These are phyloP conservation scores for Synodontis membranacea DNA, from an alignment of 2,113 vertebrate genomes.

Conservation along the genomic window DNA sequence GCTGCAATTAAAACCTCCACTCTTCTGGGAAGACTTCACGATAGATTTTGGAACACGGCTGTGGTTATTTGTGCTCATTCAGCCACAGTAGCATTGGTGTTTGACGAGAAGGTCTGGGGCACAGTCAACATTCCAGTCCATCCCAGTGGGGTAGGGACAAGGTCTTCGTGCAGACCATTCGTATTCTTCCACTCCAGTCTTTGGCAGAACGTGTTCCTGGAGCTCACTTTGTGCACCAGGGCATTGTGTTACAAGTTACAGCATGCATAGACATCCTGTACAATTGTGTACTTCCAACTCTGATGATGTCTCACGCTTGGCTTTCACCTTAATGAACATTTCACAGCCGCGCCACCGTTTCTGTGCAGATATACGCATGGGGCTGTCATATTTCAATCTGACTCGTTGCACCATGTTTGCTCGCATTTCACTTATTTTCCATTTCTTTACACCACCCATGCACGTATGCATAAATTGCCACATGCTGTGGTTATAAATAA, in stretches of 20 bases:
- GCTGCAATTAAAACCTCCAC: not conserved
- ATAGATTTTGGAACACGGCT: not conserved
- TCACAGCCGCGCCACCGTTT: constrained; percentile 11
- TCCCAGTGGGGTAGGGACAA: too few species aligned
- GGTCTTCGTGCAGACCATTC: not conserved
- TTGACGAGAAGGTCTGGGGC: not conserved
- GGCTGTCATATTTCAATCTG: constrained; percentile 41
- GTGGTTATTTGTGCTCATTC: not conserved
- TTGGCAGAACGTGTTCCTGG: not conserved
- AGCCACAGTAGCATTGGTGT: not conserved
- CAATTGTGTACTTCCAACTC: not conserved
- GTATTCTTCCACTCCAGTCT: not conserved
- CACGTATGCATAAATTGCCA: constrained; percentile 35
- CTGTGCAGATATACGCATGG: constrained; percentile 38
- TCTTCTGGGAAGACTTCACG: not conserved
- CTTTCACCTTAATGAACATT: constrained; percentile 43
- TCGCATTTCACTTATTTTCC: constrained; percentile 43
- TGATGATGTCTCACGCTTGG: constrained; percentile 41
- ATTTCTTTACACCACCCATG: constrained; percentile 29
- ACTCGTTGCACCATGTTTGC: constrained; percentile 34
- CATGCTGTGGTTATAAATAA: constrained; percentile 46
- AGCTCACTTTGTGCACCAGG: not conserved
- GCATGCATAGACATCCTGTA: not conserved
- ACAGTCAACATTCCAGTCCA: not conserved
- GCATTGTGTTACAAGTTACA: not conserved